These are phyloP conservation scores for Seriola quinqueradiata DNA, from an alignment of 2,113 vertebrate genomes.

Conservation along the genomic window DNA sequence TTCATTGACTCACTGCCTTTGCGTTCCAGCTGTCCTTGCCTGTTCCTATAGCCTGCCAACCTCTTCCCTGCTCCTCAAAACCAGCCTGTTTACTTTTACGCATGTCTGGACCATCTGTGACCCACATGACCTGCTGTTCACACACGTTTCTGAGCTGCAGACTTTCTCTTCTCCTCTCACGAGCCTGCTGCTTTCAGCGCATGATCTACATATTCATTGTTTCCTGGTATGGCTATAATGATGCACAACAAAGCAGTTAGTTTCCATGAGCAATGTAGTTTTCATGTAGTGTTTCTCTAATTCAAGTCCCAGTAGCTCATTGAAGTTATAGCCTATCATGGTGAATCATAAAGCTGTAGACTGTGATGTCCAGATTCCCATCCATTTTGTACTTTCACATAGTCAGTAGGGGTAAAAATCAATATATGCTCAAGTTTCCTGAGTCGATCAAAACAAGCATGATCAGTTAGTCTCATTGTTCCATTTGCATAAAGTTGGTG, in stretches of 20 bases:
- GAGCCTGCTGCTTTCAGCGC: not conserved
- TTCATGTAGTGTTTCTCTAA: slow-evolving; percentile 1
- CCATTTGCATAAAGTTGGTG: not conserved
- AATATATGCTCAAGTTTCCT: not conserved
- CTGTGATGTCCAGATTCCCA: not conserved
- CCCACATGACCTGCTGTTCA: not conserved
- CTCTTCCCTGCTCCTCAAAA: not conserved
- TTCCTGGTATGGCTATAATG: not conserved
- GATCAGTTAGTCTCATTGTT: slow-evolving; percentile 8
- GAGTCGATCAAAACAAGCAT: not conserved
- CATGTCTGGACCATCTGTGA: slow-evolving; percentile 6
- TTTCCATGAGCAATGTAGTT: not conserved
- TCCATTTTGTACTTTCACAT: not conserved
- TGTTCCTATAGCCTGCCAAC: not conserved
- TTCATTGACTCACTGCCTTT: not conserved
- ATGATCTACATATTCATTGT: slow-evolving; percentile 11
- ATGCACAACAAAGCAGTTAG: not conserved
- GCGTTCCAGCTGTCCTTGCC: not conserved
- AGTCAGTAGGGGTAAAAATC: not conserved
- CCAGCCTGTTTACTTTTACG: not conserved
- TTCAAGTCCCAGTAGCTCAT: not conserved
- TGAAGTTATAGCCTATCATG: not conserved
- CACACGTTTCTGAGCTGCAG: not conserved
- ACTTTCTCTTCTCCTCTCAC: not conserved
- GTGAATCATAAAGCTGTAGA: not conserved